Evolutionary conservation across 2,797 vertebrate genomes (phyloP).

Genomic region (Cyprinodon diabolis): DNA sequence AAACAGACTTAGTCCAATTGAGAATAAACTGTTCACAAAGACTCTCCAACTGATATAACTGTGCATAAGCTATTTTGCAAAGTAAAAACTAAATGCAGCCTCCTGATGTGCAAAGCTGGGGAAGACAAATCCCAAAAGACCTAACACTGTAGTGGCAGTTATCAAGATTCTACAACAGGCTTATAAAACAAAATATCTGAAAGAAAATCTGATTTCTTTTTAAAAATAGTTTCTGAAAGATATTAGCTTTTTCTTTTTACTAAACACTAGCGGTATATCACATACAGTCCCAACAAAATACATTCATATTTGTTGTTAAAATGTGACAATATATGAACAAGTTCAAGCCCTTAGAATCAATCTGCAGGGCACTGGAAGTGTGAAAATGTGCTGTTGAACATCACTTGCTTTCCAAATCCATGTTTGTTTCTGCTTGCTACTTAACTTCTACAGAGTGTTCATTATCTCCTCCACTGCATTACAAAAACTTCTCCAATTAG

Average conservation of each 20-base stretch:
- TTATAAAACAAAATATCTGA: neutral
- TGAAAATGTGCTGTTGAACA: neutral
- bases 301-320: neutral
- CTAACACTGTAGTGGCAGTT: neutral
- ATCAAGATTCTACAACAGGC: no score
- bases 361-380: neutral
- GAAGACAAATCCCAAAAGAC: neutral
- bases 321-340: neutral
- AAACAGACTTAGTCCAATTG: neutral
- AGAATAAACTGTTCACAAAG: neutral
- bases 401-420: neutral
- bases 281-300: neutral
- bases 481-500: constrained; percentile 50
- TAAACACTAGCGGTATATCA: neutral
- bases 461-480: constrained; percentile 16
- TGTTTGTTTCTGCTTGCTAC: neutral
- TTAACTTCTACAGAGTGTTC: constrained; percentile 4
- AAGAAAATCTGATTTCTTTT: neutral
- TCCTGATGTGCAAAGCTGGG: neutral
- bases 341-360: neutral
- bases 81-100: neutral
- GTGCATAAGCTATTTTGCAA: neutral
- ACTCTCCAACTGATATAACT: neutral
- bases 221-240: no score
- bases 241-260: no score